A percentile compares a stretch with the other conserved stretches of the same genome.
Conservation (phyloP, 2,113 vertebrate genomes). For the Tragelaphus buxtoni region DNA sequence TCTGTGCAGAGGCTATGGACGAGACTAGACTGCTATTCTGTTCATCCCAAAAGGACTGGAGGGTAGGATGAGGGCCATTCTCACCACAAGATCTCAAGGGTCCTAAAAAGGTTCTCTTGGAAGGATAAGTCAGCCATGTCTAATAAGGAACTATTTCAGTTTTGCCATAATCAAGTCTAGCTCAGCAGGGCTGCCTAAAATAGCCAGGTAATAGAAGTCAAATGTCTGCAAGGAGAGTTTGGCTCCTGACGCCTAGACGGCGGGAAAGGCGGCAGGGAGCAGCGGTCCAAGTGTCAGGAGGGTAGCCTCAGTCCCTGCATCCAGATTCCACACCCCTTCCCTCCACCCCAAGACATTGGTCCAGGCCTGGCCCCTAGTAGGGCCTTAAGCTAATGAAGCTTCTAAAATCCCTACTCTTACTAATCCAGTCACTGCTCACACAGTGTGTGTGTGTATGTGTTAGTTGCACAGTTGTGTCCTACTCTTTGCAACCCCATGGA, state of each 20-base stretch:
- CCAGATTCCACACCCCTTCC: not conserved
- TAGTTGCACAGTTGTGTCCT: not conserved
- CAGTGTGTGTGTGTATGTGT: not conserved
- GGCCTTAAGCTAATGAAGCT: not conserved
- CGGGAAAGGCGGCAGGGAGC: fast-evolving
- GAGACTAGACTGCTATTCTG: not conserved
- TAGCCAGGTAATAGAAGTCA: conserved; percentile 67
- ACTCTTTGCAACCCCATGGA: not conserved
- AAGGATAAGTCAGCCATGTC: conserved; percentile 24
- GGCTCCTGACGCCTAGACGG: not conserved
- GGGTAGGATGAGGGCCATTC: not conserved
- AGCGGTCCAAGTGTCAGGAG: not conserved
- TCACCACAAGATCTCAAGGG: not conserved
- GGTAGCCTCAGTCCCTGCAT: not conserved
- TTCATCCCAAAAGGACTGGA: not conserved
- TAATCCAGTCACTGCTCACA: not conserved
- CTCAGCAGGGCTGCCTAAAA: conserved; percentile 61
- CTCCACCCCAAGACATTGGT: not conserved
- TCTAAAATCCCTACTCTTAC: not conserved
- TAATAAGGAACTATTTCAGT: conserved; percentile 69
- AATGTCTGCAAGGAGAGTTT: not conserved
- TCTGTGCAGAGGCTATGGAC: not conserved
- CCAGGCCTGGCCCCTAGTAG: not conserved
- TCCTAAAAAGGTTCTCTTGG: conserved; percentile 37
- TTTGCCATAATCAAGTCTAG: conserved; percentile 72